Conservation (phyloP, 2,797 vertebrate species). For the Cirrhinus mrigala region DNA sequence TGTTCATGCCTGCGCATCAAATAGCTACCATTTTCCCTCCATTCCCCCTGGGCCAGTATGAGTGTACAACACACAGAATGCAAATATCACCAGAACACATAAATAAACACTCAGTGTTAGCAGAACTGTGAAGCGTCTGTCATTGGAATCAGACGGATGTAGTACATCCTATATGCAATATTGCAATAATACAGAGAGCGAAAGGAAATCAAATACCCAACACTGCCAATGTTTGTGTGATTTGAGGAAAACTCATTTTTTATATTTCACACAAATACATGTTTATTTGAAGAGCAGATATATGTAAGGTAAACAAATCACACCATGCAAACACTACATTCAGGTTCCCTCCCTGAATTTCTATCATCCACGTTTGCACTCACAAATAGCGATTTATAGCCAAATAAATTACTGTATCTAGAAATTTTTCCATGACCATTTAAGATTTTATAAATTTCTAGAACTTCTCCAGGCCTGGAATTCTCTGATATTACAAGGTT, state of each 20-base stretch:
- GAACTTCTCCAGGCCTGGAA: background rate
- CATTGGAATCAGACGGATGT: slow-evolving; percentile 5
- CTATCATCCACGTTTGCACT: background rate
- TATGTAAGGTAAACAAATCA: background rate
- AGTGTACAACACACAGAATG: slow-evolving; percentile 19
- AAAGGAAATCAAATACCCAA: background rate
- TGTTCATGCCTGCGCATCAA: background rate
- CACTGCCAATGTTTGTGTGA: background rate
- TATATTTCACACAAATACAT: background rate
- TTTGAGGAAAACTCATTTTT: background rate
- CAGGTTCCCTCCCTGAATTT: background rate
- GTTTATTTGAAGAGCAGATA: slow-evolving; percentile 21
- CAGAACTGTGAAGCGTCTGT: slow-evolving; percentile 28
- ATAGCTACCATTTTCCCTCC: background rate
- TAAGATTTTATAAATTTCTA: background rate
- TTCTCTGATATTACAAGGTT: background rate
- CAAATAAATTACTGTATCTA: background rate
- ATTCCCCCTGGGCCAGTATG: background rate
- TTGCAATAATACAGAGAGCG: background rate
- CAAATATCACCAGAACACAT: slow-evolving; percentile 40
- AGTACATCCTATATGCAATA: background rate
- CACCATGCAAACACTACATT: background rate
- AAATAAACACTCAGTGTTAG: slow-evolving; percentile 13
- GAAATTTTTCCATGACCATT: background rate
- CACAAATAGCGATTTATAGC: background rate